These are phyloP conservation scores for human DNA, from an alignment of 2,113 vertebrate species.

Conservation along the genomic window DNA sequence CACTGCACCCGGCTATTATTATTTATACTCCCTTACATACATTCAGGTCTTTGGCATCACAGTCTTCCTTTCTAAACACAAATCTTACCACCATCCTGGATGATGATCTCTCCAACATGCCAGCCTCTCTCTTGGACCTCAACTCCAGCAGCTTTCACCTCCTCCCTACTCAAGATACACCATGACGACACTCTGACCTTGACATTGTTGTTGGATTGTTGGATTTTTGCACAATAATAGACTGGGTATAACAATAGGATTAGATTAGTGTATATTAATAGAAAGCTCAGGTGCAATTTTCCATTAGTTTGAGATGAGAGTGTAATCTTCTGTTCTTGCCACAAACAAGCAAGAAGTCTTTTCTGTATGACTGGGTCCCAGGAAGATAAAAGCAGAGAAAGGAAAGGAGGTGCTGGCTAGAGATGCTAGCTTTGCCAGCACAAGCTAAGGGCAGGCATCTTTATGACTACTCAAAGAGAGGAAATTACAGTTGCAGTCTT, in stretches of 20 bases:
- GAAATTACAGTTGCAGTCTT: constrained; percentile 46
- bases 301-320: not conserved
- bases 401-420: not conserved
- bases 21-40: not conserved
- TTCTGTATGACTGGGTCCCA: not conserved
- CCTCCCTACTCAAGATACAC: not conserved
- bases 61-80: constrained; percentile 23
- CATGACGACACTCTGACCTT: not conserved
- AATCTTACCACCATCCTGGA: not conserved
- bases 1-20: no score
- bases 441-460: not conserved
- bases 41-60: constrained; percentile 21
- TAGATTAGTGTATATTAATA: not conserved
- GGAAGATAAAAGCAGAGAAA: constrained; percentile 27
- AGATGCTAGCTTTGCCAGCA: not conserved
- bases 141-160: not conserved
- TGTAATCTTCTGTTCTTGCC: not conserved
- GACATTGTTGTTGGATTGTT: not conserved
- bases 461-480: constrained; percentile 12
- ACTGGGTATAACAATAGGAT: not conserved
- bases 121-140: not conserved
- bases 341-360: constrained; percentile 20
- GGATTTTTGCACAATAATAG: constrained; percentile 18
- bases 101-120: not conserved
- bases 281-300: constrained; percentile 19